Evolutionary conservation across 1,140 invertebrate genomes (phyloP), one percentile per base, ranked within the genome.

Genomic region (Listronotus bonariensis): DNA sequence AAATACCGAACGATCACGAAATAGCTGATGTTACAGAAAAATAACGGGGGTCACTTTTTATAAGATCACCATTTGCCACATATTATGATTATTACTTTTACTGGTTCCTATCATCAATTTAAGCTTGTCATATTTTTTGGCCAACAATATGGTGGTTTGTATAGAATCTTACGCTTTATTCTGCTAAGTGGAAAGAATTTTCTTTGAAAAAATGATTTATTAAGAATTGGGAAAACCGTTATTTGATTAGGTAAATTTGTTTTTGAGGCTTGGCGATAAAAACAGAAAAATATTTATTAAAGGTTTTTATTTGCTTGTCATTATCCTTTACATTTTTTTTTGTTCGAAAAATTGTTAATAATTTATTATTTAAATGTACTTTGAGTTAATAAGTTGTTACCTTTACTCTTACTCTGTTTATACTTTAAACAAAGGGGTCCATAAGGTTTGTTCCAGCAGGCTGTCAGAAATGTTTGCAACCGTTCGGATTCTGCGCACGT

Each of bases 71-170:
- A 60, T 60, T 60, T 60, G 57, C 57, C 57, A 51, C 57, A 60
- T 60, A 60, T 60, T 60, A 60, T 48, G 57, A 60, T 60, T 60
- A 60, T 60, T 60, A 51, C 57, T 60, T 60, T 60, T 51, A 40
- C 43, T 51, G 14, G 36, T 15, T n/a, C 14, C 34, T 14, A 60
- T 60, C 57, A 60, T 60, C 57, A 60, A 60, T 60, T 60, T 36
- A 18, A n/a, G 17, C 57, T 32, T 60, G 57, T 60, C 57, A 51
- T 15, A 60, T 49, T 60, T 60, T 60, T 60, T 49, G n/a, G 6
- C 17, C 31, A 40, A 60, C 57, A 60, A 60, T 60, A 34, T 60
- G 38, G 32, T 20, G 32, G 57, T 41, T 51, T 31, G 45, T 51
- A 60, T 40, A 51, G 57, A 51, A 60, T 51, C 49, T 60, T 38